phyloP scores from a whole-genome alignment of 2,113 vertebrate species.

The Corvus hawaiiensis region DNA sequence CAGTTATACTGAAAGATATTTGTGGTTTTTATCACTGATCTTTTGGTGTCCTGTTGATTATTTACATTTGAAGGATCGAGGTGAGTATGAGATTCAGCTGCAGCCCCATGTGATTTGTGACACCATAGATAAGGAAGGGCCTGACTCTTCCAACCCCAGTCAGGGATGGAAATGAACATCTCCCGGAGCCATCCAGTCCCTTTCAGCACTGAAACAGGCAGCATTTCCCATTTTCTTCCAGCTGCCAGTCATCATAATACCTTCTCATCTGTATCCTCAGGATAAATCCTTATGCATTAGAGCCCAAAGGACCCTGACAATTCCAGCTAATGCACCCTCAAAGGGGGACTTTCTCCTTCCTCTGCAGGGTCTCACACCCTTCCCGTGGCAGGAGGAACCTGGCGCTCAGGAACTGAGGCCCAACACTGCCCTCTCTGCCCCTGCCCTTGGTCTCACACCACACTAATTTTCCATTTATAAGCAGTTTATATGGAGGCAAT shows the following conservation, averaged over 20 bases:
- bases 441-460: neutral
- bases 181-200: neutral
- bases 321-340: neutral
- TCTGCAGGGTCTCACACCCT: neutral
- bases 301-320: neutral
- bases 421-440: neutral
- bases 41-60: neutral
- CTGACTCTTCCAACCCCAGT: neutral
- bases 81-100: neutral
- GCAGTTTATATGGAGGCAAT: conserved; percentile 7
- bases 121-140: neutral
- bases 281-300: neutral
- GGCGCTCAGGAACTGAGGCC: neutral
- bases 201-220: neutral
- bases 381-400: neutral
- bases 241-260: neutral
- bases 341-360: neutral
- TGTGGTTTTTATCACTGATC: neutral
- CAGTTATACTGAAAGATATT: neutral
- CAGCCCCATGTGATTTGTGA: neutral
- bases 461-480: neutral
- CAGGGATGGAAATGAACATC: neutral
- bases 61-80: neutral
- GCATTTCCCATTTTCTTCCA: neutral
- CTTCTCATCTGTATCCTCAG: neutral